Evolutionary conservation across 2,888 invertebrate species (phyloP), one percentile per base, ranked within the genome.

Genomic region (Drosophila anomelani): DNA sequence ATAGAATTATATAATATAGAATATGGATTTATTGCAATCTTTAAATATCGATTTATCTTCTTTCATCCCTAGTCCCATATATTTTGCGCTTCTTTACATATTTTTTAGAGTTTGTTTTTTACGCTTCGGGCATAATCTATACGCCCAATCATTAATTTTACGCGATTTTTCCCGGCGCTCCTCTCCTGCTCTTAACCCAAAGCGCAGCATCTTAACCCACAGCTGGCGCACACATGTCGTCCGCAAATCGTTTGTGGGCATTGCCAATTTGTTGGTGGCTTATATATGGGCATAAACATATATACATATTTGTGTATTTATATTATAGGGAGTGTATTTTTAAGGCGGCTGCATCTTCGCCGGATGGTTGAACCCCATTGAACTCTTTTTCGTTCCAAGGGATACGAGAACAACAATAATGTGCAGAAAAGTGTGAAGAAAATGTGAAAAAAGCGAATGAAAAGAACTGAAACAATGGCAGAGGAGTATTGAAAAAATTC

Each of bases 181-280:
- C 34, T 9, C 46, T 4, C 41, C 56, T 26, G 39, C 23, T 17
- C 32, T 26, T 23, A 44, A 13, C 64, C 61, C 56, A 54, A 20
- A 36, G 20, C 20, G 34, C 51, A 51, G 51, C 60, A 58, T 62
- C 64, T 53, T 68, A 55, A 61, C 54, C 67, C 70, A 56, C 83
- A 88, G 83, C 79, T 88, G 83, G 71, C 75, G 83, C 78, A 80
- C 83, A 84, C 66, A 85, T 84, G 83, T 85, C 82, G 76, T 64
- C 64, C 43, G 61, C 43, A 44, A 62, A 56, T 59, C 44, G 62
- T 64, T 71, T 49, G 67, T 54, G 61, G 66, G 71, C 67, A 63
- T 74, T 79, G 72, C 78, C 71, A 88, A 85, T 83, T 84, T 80
- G 70, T 79, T 62, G 53, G 51, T 49, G 23, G 58, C 68, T 73